phyloP scores from a whole-genome alignment of 2,888 invertebrate genomes.

The Glaucopsyche alexis region DNA sequence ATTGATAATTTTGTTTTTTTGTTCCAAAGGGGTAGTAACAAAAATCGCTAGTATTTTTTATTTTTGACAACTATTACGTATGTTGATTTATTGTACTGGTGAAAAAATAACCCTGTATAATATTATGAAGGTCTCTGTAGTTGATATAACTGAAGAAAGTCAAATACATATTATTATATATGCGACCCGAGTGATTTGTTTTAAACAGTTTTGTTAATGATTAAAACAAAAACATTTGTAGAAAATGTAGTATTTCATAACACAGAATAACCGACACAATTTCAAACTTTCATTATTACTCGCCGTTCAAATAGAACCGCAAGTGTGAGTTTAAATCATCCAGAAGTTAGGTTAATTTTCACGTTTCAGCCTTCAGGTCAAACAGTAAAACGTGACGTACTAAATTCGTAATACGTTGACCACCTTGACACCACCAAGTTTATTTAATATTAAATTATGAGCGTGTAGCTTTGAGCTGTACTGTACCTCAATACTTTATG shows the following conservation, averaged over 20 bases:
- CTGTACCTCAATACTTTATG: background rate
- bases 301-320: background rate
- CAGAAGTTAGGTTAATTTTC: constrained; percentile 26
- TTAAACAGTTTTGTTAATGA: background rate
- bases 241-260: background rate
- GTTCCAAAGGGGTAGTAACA: too few species aligned
- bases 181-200: too few species aligned
- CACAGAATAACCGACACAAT: background rate
- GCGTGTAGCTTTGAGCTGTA: background rate
- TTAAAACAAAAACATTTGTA: background rate
- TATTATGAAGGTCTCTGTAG: too few species aligned
- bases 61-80: too few species aligned
- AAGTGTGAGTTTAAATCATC: constrained; percentile 23
- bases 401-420: constrained; percentile 9
- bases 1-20: too few species aligned
- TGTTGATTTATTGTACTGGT: too few species aligned
- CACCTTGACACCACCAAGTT: constrained; percentile 26
- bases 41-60: too few species aligned
- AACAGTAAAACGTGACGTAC: constrained; percentile 2
- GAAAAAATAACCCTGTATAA: too few species aligned
- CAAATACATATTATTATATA: too few species aligned
- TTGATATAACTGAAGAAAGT: too few species aligned
- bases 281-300: background rate
- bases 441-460: constrained; percentile 13
- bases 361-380: constrained; percentile 5